A percentile compares a stretch with the other conserved stretches of the same genome.
phyloP scores from a whole-genome alignment of 2,113 vertebrate species.

The Ageneiosus marmoratus region DNA sequence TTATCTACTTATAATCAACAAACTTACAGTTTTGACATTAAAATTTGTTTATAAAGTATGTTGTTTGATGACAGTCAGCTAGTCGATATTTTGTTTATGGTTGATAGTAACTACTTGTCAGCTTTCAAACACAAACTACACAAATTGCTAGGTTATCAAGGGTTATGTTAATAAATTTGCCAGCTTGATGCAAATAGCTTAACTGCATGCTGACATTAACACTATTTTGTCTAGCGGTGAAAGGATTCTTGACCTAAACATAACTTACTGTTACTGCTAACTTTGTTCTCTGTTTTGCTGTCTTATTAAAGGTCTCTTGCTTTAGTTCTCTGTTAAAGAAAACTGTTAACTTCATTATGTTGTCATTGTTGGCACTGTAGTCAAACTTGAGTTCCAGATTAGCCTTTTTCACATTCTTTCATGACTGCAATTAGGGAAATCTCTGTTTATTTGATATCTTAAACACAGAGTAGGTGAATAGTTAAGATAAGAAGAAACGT shows the following conservation, averaged over 20 bases:
- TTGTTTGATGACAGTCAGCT: background rate
- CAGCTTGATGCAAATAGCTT: background rate
- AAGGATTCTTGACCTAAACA: background rate
- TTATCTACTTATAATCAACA: background rate
- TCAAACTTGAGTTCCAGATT: background rate
- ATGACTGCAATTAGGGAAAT: background rate
- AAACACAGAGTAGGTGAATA: background rate
- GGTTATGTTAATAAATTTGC: background rate
- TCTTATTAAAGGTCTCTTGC: background rate
- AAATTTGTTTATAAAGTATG: background rate
- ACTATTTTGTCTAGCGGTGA: background rate
- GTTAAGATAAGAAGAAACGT: background rate
- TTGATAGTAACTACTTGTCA: background rate
- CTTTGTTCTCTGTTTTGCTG: background rate
- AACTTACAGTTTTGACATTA: background rate
- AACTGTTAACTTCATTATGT: background rate
- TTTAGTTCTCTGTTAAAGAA: background rate
- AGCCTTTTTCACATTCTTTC: background rate
- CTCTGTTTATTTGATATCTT: background rate
- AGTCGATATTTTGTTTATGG: too few relatives aligned
- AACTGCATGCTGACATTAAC: background rate
- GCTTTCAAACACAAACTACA: background rate
- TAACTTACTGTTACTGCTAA: background rate
- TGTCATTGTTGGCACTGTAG: background rate
- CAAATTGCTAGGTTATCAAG: background rate